phyloP scores from a whole-genome alignment of 2,888 invertebrate genomes.

The Ectropis crepuscularia region DNA sequence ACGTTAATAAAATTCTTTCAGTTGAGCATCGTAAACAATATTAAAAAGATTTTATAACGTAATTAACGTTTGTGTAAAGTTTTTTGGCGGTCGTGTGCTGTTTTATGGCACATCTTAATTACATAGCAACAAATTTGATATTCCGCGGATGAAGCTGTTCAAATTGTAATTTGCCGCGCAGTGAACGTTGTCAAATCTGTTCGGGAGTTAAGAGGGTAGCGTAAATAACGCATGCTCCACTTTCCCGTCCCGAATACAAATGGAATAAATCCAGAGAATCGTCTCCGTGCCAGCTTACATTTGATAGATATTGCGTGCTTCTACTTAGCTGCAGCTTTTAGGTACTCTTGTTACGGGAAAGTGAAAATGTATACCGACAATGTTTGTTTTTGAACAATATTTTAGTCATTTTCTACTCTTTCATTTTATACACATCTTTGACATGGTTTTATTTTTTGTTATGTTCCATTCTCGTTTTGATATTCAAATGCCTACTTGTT shows the following conservation, averaged over 20 bases:
- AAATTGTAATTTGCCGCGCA: constrained; percentile 29
- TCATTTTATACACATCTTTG: background rate
- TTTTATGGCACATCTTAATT: constrained; percentile 22
- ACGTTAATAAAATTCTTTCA: constrained; percentile 28
- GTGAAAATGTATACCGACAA: background rate
- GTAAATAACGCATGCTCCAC: constrained; percentile 59
- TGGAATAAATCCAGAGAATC: constrained; percentile 61
- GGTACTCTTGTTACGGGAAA: constrained; percentile 4
- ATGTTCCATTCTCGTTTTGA: too few species aligned
- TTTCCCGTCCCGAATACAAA: constrained; percentile 61
- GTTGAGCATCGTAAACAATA: constrained; percentile 16
- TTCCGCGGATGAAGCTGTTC: constrained; percentile 20
- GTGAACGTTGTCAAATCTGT: constrained; percentile 48
- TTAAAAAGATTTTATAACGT: constrained; percentile 15
- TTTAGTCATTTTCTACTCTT: background rate
- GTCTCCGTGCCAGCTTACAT: constrained; percentile 45
- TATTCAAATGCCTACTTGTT: too few species aligned
- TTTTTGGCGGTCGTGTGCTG: constrained; percentile 13
- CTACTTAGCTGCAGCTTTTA: constrained; percentile 6
- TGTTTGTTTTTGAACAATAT: background rate
- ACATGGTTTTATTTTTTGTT: background rate
- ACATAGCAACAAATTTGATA: constrained; percentile 17
- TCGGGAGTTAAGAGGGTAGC: constrained; percentile 47
- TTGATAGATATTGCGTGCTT: constrained; percentile 47
- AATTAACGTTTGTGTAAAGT: constrained; percentile 21